phyloP scores from a whole-genome alignment of 2,888 invertebrate species.

The Euspilapteryx auroguttella region DNA sequence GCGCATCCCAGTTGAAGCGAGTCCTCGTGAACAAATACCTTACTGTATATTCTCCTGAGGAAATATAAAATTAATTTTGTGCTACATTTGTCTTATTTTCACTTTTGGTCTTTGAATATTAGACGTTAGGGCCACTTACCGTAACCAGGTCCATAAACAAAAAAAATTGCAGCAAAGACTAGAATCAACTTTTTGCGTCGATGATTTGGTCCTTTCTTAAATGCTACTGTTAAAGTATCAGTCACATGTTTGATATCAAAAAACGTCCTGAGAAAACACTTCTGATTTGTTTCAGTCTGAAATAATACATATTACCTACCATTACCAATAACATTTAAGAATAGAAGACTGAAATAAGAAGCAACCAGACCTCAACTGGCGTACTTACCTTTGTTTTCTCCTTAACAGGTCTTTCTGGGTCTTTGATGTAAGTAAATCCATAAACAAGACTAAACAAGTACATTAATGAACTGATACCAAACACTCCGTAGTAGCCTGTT shows the following conservation, averaged over 20 bases:
- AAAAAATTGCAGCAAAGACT: constrained; percentile 27
- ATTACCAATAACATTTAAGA: no score
- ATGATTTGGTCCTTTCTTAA: constrained; percentile 44
- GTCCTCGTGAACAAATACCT: constrained; percentile 44
- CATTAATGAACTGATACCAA: constrained; percentile 32
- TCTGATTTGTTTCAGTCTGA: no score
- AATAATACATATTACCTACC: no score
- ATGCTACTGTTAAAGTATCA: constrained; percentile 49
- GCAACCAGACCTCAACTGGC: no score
- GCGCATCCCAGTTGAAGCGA: constrained; percentile 51
- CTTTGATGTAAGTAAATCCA: constrained; percentile 36
- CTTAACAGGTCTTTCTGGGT: constrained; percentile 19
- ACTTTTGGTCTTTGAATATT: no score
- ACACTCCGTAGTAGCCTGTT: constrained; percentile 56
- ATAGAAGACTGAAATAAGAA: no score
- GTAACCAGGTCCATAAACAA: constrained; percentile 38
- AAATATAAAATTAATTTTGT: constrained; percentile 1
- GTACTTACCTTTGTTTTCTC: constrained; percentile 20
- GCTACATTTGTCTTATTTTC: no score
- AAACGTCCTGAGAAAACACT: constrained; percentile 33
- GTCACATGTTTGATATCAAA: constrained; percentile 53
- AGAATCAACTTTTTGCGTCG: constrained; percentile 36
- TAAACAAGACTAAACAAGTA: constrained; percentile 41
- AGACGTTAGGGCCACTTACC: no score
- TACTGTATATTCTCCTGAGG: constrained; percentile 44